A percentile compares a stretch with the other conserved stretches of the same genome.
phyloP scores from a whole-genome alignment of 2,888 invertebrate genomes.

The Candidula unifasciata region DNA sequence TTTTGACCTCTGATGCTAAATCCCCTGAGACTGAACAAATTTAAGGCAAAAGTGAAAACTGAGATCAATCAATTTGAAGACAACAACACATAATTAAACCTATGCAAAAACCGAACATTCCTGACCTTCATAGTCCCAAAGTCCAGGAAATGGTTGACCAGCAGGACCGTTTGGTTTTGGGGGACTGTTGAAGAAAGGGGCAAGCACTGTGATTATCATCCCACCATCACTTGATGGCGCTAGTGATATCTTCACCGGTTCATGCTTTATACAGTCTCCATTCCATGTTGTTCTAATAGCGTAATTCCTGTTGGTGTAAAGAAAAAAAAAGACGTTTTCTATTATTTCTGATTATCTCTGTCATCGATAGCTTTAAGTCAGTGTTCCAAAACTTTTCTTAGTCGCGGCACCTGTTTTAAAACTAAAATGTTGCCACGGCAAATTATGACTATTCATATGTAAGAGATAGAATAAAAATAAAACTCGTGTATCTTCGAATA shows the following conservation, averaged over 20 bases:
- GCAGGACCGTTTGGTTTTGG: slow-evolving; percentile 70
- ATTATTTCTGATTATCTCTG: background rate
- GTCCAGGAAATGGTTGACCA: slow-evolving; percentile 75
- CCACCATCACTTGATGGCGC: slow-evolving; percentile 50
- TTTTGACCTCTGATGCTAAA: no score
- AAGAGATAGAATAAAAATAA: no score
- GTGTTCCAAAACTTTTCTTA: no score
- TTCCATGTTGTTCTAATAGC: slow-evolving; percentile 67
- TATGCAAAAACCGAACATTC: no score
- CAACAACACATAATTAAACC: no score
- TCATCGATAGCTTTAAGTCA: background rate
- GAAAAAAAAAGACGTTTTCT: background rate
- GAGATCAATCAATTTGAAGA: no score
- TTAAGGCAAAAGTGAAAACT: no score
- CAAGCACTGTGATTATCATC: slow-evolving; percentile 64
- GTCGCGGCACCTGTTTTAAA: no score
- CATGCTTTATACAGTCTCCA: slow-evolving; percentile 62
- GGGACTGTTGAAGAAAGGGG: slow-evolving; percentile 78
- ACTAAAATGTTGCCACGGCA: no score
- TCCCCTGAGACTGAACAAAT: no score
- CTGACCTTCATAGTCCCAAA: slow-evolving; percentile 79
- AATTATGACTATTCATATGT: no score
- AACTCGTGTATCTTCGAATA: no score
- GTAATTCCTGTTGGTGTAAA: slow-evolving; percentile 53
- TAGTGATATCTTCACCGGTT: slow-evolving; percentile 61